Conservation (phyloP, 2,888 invertebrate genomes). For the Synanthedon vespiformis region DNA sequence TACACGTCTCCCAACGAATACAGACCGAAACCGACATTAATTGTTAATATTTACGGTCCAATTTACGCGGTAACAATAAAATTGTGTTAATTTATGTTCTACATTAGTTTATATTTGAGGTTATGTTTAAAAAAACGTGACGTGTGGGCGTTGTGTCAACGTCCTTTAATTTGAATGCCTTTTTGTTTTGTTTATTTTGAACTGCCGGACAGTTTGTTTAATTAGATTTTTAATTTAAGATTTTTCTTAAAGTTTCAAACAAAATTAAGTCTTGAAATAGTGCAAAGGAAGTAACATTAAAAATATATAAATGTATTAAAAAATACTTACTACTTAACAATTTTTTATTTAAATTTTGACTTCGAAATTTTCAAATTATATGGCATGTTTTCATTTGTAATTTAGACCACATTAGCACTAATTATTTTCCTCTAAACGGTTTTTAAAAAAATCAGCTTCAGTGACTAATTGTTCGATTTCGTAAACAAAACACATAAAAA, state of each 20-base stretch:
- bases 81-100: background rate
- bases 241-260: too few relatives aligned
- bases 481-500: conserved; percentile 15
- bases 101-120: background rate
- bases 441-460: background rate
- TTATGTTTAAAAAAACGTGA: background rate
- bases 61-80: background rate
- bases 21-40: background rate
- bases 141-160: conserved; percentile 18
- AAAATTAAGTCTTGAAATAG: too few relatives aligned
- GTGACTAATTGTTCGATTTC: conserved; percentile 1
- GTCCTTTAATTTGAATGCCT: conserved; percentile 13
- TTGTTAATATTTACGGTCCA: background rate
- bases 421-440: too few relatives aligned
- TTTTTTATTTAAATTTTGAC: too few relatives aligned
- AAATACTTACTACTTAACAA: too few relatives aligned
- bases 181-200: conserved; percentile 32
- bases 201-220: conserved; percentile 5
- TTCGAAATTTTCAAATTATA: too few relatives aligned
- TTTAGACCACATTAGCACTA: too few relatives aligned
- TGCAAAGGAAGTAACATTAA: too few relatives aligned
- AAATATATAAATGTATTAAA: too few relatives aligned
- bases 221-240: too few relatives aligned
- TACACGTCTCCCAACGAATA: background rate
- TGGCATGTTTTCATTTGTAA: too few relatives aligned